phyloP scores from a whole-genome alignment of 2,888 invertebrate species.

The Perizoma flavofasciatum region DNA sequence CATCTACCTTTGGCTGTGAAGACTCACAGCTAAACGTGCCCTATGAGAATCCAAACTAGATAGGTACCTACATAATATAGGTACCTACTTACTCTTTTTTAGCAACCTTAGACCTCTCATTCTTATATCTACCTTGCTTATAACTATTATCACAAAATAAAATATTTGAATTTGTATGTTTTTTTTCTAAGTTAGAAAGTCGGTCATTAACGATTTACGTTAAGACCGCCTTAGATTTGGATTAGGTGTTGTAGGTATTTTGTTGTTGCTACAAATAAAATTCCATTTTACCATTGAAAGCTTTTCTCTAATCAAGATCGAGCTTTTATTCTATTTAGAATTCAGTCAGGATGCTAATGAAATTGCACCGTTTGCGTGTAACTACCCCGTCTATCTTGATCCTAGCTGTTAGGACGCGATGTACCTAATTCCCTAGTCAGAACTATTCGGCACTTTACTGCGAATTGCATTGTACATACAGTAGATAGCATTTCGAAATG shows the following conservation, averaged over 20 bases:
- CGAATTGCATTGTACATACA: conserved; percentile 23
- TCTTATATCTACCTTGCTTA: too few species aligned
- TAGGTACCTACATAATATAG: too few species aligned
- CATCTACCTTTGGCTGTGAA: too few species aligned
- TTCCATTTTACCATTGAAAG: conserved; percentile 8
- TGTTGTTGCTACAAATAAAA: background rate
- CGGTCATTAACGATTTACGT: too few species aligned
- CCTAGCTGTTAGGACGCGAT: conserved; percentile 11
- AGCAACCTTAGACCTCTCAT: too few species aligned
- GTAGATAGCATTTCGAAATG: background rate
- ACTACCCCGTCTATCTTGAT: conserved; percentile 26
- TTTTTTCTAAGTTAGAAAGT: too few species aligned
- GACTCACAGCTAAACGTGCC: too few species aligned
- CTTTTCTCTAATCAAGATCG: conserved; percentile 23
- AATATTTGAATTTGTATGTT: too few species aligned
- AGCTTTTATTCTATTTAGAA: conserved; percentile 17
- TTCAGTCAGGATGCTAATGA: conserved; percentile 22
- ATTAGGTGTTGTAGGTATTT: background rate
- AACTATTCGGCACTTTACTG: conserved; percentile 15
- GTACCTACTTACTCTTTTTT: too few species aligned
- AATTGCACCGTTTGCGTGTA: conserved; percentile 18
- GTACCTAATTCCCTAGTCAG: background rate
- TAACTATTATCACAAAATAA: too few species aligned
- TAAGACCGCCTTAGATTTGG: too few species aligned
- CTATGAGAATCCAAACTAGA: too few species aligned